phyloP scores from a whole-genome alignment of 2,888 invertebrate species.

The Mimachlamys varia region DNA sequence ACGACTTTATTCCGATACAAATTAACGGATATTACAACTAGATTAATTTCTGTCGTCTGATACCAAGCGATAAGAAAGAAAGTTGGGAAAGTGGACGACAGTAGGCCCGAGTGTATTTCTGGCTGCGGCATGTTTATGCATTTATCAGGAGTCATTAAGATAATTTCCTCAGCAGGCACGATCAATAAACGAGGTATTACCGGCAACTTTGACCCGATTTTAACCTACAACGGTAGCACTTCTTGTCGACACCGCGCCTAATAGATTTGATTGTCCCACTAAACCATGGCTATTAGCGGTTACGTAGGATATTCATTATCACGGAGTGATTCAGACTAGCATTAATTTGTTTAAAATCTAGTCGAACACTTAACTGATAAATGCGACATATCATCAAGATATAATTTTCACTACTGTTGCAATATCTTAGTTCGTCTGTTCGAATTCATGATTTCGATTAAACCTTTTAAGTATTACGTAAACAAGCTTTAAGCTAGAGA shows the following conservation, averaged over 20 bases:
- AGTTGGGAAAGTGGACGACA: neutral
- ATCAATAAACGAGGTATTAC: slow-evolving; percentile 4
- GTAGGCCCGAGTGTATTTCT: neutral
- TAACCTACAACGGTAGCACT: slow-evolving; percentile 28
- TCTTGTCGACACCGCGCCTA: slow-evolving; percentile 16
- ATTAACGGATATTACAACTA: neutral
- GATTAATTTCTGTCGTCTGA: neutral
- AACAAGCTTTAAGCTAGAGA: neutral
- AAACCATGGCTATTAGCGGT: neutral
- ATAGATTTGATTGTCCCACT: neutral
- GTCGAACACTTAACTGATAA: neutral
- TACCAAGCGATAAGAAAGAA: neutral
- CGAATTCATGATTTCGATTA: neutral
- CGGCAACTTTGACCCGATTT: slow-evolving; percentile 8
- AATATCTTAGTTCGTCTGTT: neutral
- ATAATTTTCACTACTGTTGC: neutral
- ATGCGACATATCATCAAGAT: neutral
- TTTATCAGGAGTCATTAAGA: slow-evolving; percentile 28
- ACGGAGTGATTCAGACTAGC: neutral
- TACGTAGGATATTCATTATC: neutral
- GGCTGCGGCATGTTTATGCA: neutral
- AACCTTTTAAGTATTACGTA: neutral
- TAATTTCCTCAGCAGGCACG: neutral
- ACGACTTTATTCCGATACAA: neutral
- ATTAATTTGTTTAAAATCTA: neutral